phyloP scores from a whole-genome alignment of 2,113 vertebrate genomes.

The Gobius niger region DNA sequence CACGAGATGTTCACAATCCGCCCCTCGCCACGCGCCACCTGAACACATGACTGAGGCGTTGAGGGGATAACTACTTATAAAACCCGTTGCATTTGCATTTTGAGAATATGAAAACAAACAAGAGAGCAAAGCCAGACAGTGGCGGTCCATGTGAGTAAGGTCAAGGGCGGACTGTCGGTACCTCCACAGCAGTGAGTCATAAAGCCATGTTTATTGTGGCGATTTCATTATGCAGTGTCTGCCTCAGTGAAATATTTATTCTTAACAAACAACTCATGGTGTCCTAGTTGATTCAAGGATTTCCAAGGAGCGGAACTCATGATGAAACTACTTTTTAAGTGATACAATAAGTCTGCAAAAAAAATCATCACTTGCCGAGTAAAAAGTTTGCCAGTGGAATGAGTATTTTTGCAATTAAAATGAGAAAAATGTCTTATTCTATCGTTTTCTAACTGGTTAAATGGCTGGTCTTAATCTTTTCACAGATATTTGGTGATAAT shows the following conservation, averaged over 20 bases:
- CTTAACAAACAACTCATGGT: neutral
- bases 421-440: too few relatives aligned
- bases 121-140: neutral
- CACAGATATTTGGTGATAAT: too few relatives aligned
- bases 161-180: neutral
- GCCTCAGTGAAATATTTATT: neutral
- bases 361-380: too few relatives aligned
- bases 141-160: constrained; percentile 1
- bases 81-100: neutral
- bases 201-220: neutral
- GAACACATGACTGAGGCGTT: neutral
- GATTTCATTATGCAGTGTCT: neutral
- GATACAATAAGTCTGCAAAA: too few relatives aligned
- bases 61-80: neutral
- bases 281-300: constrained; percentile 1
- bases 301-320: neutral
- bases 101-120: neutral
- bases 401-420: too few relatives aligned
- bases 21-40: constrained; percentile 4
- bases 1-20: constrained; percentile 19
- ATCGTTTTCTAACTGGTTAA: too few relatives aligned
- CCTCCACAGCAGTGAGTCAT: neutral
- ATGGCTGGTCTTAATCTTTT: too few relatives aligned
- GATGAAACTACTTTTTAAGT: neutral
- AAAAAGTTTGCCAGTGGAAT: too few relatives aligned